Evolutionary conservation across 2,888 invertebrate species (phyloP).

Genomic region (Iselma pallidipennis): DNA sequence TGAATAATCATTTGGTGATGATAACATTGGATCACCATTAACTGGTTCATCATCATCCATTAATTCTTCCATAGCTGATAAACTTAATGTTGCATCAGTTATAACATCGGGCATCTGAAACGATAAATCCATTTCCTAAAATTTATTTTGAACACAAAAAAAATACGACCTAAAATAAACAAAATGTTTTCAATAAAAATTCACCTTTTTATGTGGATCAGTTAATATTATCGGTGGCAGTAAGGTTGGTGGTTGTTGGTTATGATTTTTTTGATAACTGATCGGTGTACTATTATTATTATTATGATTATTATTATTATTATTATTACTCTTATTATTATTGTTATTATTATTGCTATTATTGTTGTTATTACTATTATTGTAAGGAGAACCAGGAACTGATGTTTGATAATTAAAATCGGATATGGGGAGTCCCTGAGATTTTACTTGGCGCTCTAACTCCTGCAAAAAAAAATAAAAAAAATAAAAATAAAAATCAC

Average conservation of each 20-base stretch:
- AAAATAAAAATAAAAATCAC: not conserved
- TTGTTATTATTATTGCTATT: slow-evolving; percentile 17
- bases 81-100: slow-evolving; percentile 57
- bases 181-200: not conserved
- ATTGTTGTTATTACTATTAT: slow-evolving; percentile 15
- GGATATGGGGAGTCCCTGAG: slow-evolving; percentile 71
- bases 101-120: slow-evolving; percentile 63
- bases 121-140: slow-evolving; percentile 24
- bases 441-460: slow-evolving; percentile 75
- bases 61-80: slow-evolving; percentile 68
- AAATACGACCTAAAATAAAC: too few species aligned
- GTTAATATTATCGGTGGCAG: slow-evolving; percentile 51
- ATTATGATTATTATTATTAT: slow-evolving; percentile 16
- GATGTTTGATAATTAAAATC: slow-evolving; percentile 63
- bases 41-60: slow-evolving; percentile 56
- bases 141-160: too few species aligned
- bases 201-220: slow-evolving; percentile 54
- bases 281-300: slow-evolving; percentile 16
- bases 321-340: slow-evolving; percentile 12
- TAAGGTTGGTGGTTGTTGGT: slow-evolving; percentile 38
- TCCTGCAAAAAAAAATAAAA: slow-evolving; percentile 60
- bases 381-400: slow-evolving; percentile 37
- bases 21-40: slow-evolving; percentile 64
- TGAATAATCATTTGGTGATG: slow-evolving; percentile 61
- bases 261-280: slow-evolving; percentile 31